Percentiles rank a stretch among this genome's conserved stretches.
phyloP scores from a whole-genome alignment of 2,888 invertebrate species.

The Trichopria drosophilae region DNA sequence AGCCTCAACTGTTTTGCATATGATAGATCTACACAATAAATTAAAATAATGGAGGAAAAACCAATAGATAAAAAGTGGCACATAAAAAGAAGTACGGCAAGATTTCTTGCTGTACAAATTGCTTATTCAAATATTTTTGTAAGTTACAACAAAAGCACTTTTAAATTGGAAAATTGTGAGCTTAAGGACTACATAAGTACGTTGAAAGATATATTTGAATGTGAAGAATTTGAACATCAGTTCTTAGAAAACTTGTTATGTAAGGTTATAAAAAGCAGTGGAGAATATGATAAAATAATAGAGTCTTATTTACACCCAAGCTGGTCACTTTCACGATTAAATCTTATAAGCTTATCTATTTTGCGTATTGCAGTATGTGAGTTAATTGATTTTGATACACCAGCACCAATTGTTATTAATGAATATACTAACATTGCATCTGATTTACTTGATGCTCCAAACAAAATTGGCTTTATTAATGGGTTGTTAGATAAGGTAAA shows the following conservation, averaged over 20 bases:
- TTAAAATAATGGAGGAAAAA: slow-evolving; percentile 22
- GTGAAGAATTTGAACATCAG: slow-evolving; percentile 22
- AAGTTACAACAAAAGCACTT: slow-evolving; percentile 23
- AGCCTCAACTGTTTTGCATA: slow-evolving; percentile 22
- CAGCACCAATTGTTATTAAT: slow-evolving; percentile 18
- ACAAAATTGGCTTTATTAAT: slow-evolving; percentile 19
- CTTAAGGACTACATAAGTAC: slow-evolving; percentile 21
- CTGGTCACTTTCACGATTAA: slow-evolving; percentile 19
- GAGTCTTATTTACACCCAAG: slow-evolving; percentile 20
- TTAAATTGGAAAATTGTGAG: slow-evolving; percentile 21
- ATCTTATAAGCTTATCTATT: slow-evolving; percentile 22
- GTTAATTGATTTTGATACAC: slow-evolving; percentile 19
- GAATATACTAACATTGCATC: slow-evolving; percentile 21
- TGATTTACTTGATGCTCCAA: slow-evolving; percentile 20
- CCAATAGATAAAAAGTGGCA: slow-evolving; percentile 21
- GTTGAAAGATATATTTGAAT: slow-evolving; percentile 21
- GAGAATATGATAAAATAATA: slow-evolving; percentile 21
- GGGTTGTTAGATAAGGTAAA: slow-evolving; percentile 21
- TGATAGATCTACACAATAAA: slow-evolving; percentile 22
- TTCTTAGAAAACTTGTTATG: slow-evolving; percentile 21
- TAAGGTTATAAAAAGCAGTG: slow-evolving; percentile 22
- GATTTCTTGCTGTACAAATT: slow-evolving; percentile 22
- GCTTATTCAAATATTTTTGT: slow-evolving; percentile 21
- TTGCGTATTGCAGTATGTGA: slow-evolving; percentile 20
- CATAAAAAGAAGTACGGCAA: slow-evolving; percentile 22